phyloP scores from a whole-genome alignment of 2,888 invertebrate genomes.

The Drosophila limbata region DNA sequence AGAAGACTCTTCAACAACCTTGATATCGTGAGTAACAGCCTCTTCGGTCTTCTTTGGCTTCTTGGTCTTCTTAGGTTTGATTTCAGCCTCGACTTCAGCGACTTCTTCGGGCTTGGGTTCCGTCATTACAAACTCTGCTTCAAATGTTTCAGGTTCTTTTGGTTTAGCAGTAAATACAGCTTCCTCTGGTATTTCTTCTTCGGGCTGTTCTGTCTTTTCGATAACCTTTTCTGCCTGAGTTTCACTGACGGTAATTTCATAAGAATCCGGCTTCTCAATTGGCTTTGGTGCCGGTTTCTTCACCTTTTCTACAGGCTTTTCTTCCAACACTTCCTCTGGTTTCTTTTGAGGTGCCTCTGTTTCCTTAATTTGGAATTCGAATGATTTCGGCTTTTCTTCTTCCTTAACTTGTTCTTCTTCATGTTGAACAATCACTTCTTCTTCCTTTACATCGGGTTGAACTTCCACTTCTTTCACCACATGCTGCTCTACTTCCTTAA shows the following conservation, averaged over 20 bases:
- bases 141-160: conserved; percentile 73
- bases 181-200: conserved; percentile 58
- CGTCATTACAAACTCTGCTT: conserved; percentile 73
- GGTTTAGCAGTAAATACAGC: conserved; percentile 36
- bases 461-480: conserved; percentile 36
- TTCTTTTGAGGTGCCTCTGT: conserved; percentile 68
- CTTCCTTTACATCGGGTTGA: conserved; percentile 32
- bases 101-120: conserved; percentile 74
- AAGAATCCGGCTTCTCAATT: conserved; percentile 65
- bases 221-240: conserved; percentile 56
- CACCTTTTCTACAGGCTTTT: conserved; percentile 54
- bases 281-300: conserved; percentile 55
- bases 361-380: conserved; percentile 75
- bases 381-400: conserved; percentile 50
- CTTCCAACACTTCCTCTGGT: conserved; percentile 64
- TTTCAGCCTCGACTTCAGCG: conserved; percentile 66
- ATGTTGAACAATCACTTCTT: conserved; percentile 20
- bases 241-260: conserved; percentile 76
- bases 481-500: conserved; percentile 49
- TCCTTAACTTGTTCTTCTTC: conserved; percentile 28
- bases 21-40: conserved; percentile 69
- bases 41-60: conserved; percentile 74
- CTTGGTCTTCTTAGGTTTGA: conserved; percentile 77
- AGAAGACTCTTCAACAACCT: conserved; percentile 68
- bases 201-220: conserved; percentile 52